Evolutionary conservation across 2,113 vertebrate species (phyloP).

Genomic region (Mobula hypostoma): DNA sequence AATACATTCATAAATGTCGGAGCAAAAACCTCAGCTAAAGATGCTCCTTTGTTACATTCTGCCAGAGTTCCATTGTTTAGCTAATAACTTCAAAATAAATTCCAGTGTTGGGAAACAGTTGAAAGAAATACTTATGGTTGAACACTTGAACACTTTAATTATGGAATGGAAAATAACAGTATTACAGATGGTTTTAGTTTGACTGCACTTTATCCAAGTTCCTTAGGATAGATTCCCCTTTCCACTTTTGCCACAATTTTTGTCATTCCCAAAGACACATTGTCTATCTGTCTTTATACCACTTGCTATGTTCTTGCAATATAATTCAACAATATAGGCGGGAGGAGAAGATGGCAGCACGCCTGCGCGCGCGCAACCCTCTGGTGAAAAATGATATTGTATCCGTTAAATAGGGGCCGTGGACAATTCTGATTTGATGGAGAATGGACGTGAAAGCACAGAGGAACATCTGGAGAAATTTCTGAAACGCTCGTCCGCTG

Average conservation of each 20-base stretch:
- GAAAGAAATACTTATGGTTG: neutral
- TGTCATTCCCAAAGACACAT: neutral
- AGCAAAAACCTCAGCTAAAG: neutral
- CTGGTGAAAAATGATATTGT: too few relatives aligned
- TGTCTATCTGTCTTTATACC: neutral
- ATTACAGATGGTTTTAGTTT: slow-evolving; percentile 20
- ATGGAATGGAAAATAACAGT: neutral
- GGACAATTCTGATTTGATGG: too few relatives aligned
- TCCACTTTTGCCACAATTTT: neutral
- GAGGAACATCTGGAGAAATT: too few relatives aligned
- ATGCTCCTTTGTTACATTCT: neutral
- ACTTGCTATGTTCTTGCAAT: neutral
- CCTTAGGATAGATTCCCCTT: neutral
- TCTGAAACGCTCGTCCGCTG: too few relatives aligned
- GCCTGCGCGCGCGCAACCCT: too few relatives aligned
- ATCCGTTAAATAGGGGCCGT: too few relatives aligned
- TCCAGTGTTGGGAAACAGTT: neutral
- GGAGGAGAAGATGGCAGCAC: too few relatives aligned
- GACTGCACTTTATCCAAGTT: neutral
- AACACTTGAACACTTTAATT: neutral
- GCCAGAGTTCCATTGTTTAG: slow-evolving; percentile 19
- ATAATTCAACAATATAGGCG: neutral
- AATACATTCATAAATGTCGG: neutral
- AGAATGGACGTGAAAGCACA: too few relatives aligned
- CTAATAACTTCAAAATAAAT: neutral